A percentile compares a stretch with the other conserved stretches of the same genome.
These are phyloP conservation scores for Ptyas mucosa DNA, from an alignment of 2,113 vertebrate genomes.

Conservation along the genomic window DNA sequence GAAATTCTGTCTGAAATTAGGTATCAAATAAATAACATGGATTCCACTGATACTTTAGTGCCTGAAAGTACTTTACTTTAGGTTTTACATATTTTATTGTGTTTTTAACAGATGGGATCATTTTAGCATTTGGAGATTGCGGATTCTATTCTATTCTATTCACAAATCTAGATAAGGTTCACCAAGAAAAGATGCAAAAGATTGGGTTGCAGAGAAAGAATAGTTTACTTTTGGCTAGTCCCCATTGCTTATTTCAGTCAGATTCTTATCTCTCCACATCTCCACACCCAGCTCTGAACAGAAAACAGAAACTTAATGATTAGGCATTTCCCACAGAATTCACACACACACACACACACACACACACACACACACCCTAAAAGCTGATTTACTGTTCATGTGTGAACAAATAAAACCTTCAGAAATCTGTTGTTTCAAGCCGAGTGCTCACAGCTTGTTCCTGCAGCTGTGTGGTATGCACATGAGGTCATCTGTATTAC, in stretches of 20 bases:
- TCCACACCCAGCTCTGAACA: slow-evolving; percentile 27
- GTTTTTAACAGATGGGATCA: background rate
- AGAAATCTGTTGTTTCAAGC: slow-evolving; percentile 30
- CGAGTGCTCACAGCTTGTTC: slow-evolving; percentile 12
- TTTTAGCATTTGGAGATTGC: background rate
- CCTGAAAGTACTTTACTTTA: background rate
- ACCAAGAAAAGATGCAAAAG: background rate
- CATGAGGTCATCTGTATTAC: slow-evolving; percentile 52
- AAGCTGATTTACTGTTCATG: slow-evolving; percentile 46
- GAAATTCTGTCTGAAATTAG: background rate
- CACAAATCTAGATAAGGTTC: background rate
- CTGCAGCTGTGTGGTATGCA: slow-evolving; percentile 42
- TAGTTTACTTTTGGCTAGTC: slow-evolving; percentile 33
- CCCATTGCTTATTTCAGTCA: slow-evolving; percentile 35
- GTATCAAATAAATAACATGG: background rate
- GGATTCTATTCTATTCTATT: background rate
- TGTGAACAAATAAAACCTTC: slow-evolving; percentile 53
- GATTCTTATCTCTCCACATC: slow-evolving; percentile 32
- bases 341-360: background rate
- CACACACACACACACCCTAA: background rate
- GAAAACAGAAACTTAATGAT: slow-evolving; percentile 42
- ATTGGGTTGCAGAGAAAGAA: slow-evolving; percentile 17
- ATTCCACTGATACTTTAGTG: background rate
- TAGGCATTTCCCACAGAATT: slow-evolving; percentile 53
- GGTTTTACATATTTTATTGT: background rate